Conservation (phyloP, 2,888 invertebrate genomes). For the Chironomus tentans region DNA sequence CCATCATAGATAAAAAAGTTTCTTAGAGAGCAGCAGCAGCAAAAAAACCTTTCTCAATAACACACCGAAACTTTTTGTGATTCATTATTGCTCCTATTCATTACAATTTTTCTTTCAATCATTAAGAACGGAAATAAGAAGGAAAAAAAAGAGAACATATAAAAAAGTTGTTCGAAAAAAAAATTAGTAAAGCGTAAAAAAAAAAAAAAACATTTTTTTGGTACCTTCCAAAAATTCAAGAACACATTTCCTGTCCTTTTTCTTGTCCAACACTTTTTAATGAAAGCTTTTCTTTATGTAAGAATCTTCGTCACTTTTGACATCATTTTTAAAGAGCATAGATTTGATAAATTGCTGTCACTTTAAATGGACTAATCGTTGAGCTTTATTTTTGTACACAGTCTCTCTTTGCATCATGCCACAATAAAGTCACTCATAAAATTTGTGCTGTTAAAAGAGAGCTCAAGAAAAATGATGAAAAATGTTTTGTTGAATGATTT, state of each 20-base stretch:
- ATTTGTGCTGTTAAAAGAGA: neutral
- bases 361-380: conserved; percentile 12
- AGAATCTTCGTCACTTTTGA: too few relatives aligned
- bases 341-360: conserved; percentile 9
- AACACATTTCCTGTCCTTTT: neutral
- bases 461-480: neutral
- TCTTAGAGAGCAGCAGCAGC: too few relatives aligned
- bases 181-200: neutral
- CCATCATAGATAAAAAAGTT: too few relatives aligned
- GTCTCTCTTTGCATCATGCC: neutral
- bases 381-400: neutral
- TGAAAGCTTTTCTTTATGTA: neutral
- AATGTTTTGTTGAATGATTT: neutral
- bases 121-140: neutral
- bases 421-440: neutral
- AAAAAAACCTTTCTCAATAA: too few relatives aligned
- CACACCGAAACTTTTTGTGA: neutral
- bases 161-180: neutral
- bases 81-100: neutral
- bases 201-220: neutral
- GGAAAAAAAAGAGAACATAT: neutral
- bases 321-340: neutral
- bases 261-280: neutral
- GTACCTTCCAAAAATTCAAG: neutral
- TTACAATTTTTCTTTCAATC: neutral